Percentiles rank a stretch among this genome's conserved stretches.
phyloP scores from a whole-genome alignment of 2,888 invertebrate species.

The Brachypalpus laphriformis region DNA sequence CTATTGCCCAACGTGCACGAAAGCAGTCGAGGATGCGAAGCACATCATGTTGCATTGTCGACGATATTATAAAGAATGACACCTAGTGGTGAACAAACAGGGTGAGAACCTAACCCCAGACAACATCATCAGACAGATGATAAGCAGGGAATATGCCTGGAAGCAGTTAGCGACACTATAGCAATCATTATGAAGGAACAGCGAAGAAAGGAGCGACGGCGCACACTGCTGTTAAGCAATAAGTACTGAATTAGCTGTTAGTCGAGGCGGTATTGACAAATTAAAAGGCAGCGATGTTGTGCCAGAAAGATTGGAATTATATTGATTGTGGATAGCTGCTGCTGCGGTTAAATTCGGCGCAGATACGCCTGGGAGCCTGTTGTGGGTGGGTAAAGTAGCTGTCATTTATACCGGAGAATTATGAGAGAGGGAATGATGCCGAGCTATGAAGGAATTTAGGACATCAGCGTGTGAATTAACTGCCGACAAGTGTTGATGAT shows the following conservation, averaged over 20 bases:
- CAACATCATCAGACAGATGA: too few relatives aligned
- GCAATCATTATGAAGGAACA: too few relatives aligned
- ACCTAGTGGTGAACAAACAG: too few relatives aligned
- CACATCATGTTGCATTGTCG: too few relatives aligned
- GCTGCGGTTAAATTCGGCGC: constrained; percentile 80
- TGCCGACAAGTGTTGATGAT: constrained; percentile 71
- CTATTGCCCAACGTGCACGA: too few relatives aligned
- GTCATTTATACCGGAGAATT: constrained; percentile 54
- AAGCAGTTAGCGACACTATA: too few relatives aligned
- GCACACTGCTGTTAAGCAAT: constrained; percentile 85
- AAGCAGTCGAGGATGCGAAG: too few relatives aligned
- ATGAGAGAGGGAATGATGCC: constrained; percentile 66
- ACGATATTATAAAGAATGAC: too few relatives aligned
- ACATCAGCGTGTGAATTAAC: constrained; percentile 74
- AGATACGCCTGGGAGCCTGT: constrained; percentile 54
- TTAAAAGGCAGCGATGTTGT: constrained; percentile 79
- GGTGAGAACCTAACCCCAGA: too few relatives aligned
- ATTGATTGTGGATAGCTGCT: constrained; percentile 77
- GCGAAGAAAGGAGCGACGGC: too few relatives aligned
- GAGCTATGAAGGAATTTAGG: constrained; percentile 58
- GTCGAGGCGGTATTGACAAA: constrained; percentile 80
- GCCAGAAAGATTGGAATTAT: constrained; percentile 47
- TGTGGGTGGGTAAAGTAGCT: constrained; percentile 63
- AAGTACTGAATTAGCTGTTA: constrained; percentile 81
- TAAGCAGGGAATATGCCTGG: too few relatives aligned